A percentile compares a stretch with the other conserved stretches of the same genome.
phyloP scores from a whole-genome alignment of 2,797 vertebrate genomes.

The Cirrhinus molitorella region DNA sequence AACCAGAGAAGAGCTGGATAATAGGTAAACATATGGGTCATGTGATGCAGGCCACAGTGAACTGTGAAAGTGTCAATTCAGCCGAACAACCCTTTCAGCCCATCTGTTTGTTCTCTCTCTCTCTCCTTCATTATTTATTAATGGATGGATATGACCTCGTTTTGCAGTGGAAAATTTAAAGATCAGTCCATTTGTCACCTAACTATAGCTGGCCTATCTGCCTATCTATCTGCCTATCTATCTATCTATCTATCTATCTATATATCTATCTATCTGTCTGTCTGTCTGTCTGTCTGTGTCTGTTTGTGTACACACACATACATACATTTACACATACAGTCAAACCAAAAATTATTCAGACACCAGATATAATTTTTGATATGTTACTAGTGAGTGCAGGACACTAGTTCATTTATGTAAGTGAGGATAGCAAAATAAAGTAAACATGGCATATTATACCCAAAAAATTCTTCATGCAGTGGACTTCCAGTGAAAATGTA shows the following conservation, averaged over 20 bases:
- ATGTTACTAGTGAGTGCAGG: too few species aligned
- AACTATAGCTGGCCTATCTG: neutral
- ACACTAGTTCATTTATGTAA: too few species aligned
- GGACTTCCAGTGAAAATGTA: too few species aligned
- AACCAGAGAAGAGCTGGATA: neutral
- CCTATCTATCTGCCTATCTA: slow-evolving; percentile 35
- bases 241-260: neutral
- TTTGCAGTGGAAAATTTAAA: slow-evolving; percentile 45
- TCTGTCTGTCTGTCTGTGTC: too few species aligned
- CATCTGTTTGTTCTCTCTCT: slow-evolving; percentile 48
- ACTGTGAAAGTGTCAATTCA: slow-evolving; percentile 56
- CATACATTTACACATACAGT: too few species aligned
- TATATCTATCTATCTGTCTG: neutral
- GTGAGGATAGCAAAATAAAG: too few species aligned
- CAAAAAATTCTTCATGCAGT: too few species aligned
- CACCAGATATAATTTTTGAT: too few species aligned
- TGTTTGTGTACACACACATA: too few species aligned
- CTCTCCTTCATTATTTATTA: slow-evolving; percentile 59
- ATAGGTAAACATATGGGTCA: slow-evolving; percentile 42
- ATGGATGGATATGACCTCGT: slow-evolving; percentile 56
- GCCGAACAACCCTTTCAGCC: slow-evolving; percentile 44
- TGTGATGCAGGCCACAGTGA: slow-evolving; percentile 39
- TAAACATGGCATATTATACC: too few species aligned
- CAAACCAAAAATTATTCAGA: too few species aligned
- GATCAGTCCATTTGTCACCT: slow-evolving; percentile 49